phyloP scores from a whole-genome alignment of 2,797 vertebrate genomes.

The Xiphorhynchus erythropygius region DNA sequence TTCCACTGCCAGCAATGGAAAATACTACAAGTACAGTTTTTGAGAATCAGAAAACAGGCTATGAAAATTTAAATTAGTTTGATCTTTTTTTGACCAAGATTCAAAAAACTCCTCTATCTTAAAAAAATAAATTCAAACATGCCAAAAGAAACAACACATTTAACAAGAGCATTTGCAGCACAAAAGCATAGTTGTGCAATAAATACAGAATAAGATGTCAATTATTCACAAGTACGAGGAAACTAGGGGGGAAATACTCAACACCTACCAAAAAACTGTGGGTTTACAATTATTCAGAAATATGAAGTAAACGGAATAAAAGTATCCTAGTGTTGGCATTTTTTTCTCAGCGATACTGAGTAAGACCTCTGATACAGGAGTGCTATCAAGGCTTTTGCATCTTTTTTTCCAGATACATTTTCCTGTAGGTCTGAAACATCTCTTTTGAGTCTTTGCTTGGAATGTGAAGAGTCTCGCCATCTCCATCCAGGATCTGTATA shows the following conservation, averaged over 20 bases:
- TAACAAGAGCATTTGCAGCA: neutral
- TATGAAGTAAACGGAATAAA: neutral
- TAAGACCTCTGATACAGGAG: constrained; percentile 8
- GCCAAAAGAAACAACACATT: neutral
- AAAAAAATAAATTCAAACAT: neutral
- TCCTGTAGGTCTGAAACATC: constrained; percentile 76
- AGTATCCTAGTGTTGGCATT: neutral
- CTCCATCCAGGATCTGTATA: constrained; percentile 63
- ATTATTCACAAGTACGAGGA: neutral
- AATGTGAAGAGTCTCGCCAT: constrained; percentile 44
- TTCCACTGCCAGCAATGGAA: constrained; percentile 42
- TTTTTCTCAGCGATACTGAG: neutral
- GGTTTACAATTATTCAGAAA: neutral
- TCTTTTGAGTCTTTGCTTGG: constrained; percentile 69
- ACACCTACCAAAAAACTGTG: neutral
- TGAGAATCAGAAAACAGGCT: neutral
- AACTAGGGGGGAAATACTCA: neutral
- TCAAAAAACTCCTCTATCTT: neutral
- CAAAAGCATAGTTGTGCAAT: neutral
- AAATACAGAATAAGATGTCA: neutral
- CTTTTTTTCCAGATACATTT: constrained; percentile 78
- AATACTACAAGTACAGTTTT: neutral
- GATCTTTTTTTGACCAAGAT: neutral
- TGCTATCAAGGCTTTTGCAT: constrained; percentile 64
- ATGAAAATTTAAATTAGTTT: neutral